These are phyloP conservation scores for Sebastes alutus DNA, from an alignment of 2,797 vertebrate genomes.

Conservation along the genomic window DNA sequence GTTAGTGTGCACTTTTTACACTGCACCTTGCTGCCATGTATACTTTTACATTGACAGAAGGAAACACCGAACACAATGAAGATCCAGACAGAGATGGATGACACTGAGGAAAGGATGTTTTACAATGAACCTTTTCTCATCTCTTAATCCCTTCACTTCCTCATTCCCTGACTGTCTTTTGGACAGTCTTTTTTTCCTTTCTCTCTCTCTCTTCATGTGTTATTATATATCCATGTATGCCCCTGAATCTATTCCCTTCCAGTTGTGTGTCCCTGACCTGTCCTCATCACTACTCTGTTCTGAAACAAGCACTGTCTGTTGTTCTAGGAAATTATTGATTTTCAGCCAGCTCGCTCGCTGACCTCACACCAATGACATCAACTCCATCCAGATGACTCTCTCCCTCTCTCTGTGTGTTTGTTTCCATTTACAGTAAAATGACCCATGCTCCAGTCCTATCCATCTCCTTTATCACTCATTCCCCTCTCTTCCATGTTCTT, in stretches of 20 bases:
- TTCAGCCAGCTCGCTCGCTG: slow-evolving; percentile 48
- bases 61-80: background rate
- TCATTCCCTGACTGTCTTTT: slow-evolving; percentile 7
- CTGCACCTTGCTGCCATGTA: background rate
- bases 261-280: background rate
- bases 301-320: slow-evolving; percentile 37
- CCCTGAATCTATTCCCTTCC: background rate
- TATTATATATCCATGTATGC: background rate
- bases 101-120: background rate
- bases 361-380: slow-evolving; percentile 65
- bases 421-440: slow-evolving; percentile 9
- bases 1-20: background rate
- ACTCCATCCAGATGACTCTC: slow-evolving; percentile 13
- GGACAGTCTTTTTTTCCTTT: background rate
- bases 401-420: background rate
- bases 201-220: background rate
- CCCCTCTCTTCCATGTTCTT: background rate
- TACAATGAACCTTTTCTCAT: background rate
- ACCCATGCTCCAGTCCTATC: background rate
- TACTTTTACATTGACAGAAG: background rate
- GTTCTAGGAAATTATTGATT: slow-evolving; percentile 47
- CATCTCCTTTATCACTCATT: background rate
- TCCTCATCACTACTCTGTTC: slow-evolving; percentile 21
- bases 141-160: slow-evolving; percentile 10
- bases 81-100: background rate